Evolutionary conservation across 2,113 vertebrate species (phyloP).

Genomic region (Piprites chloris): DNA sequence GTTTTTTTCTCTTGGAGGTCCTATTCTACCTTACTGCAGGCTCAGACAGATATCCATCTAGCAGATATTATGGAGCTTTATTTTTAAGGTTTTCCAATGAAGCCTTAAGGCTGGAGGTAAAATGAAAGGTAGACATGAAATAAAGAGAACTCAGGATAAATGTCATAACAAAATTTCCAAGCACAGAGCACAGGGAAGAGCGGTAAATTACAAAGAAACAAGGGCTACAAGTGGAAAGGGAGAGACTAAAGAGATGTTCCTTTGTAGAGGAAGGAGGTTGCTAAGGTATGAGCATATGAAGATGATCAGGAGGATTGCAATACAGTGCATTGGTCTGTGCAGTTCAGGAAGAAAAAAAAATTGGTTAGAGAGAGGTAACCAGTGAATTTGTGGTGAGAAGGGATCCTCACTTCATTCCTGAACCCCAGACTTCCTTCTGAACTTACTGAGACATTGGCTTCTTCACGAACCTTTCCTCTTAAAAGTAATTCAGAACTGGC

Average conservation of each 20-base stretch:
- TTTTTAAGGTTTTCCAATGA: neutral
- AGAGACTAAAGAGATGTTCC: neutral
- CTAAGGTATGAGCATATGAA: neutral
- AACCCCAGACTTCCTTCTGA: neutral
- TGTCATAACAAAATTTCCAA: neutral
- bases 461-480: neutral
- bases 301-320: neutral
- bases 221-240: neutral
- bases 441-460: neutral
- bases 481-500: neutral
- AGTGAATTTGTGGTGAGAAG: neutral
- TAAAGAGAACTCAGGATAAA: neutral
- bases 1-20: neutral
- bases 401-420: neutral
- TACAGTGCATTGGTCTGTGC: neutral
- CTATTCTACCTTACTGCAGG: neutral
- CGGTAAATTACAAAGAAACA: neutral
- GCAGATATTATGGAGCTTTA: neutral
- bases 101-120: neutral
- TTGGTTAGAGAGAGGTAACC: neutral
- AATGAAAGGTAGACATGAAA: neutral
- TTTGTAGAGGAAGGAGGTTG: neutral
- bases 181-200: neutral
- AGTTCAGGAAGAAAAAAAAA: neutral
- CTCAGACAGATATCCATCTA: neutral